Conservation (phyloP, 2,113 vertebrate genomes). For the Gymnogyps californianus region DNA sequence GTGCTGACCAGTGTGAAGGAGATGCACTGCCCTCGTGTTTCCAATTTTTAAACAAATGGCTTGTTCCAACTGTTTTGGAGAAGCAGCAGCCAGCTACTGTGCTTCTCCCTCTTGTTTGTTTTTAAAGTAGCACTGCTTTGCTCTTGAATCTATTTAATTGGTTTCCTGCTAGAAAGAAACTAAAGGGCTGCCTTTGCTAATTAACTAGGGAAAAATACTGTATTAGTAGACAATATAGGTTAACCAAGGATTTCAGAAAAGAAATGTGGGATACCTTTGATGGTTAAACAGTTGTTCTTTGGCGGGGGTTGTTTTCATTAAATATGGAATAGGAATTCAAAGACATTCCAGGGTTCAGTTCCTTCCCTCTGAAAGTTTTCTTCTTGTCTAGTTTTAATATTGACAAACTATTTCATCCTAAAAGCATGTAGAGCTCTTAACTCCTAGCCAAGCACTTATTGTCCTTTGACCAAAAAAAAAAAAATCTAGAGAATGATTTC, state of each 20-base stretch:
- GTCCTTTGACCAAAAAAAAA: not conserved
- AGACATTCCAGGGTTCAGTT: not conserved
- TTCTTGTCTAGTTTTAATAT: not conserved
- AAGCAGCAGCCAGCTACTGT: not conserved
- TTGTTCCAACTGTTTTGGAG: not conserved
- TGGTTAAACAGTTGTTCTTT: not conserved
- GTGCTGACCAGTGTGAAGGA: not conserved
- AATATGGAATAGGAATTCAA: not conserved
- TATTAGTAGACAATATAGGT: not conserved
- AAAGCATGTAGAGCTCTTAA: not conserved
- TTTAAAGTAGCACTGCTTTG: not conserved
- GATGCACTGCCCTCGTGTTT: not conserved
- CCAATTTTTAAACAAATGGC: not conserved
- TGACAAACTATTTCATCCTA: not conserved
- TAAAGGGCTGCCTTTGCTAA: not conserved
- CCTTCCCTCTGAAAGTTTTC: not conserved
- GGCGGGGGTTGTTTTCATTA: not conserved
- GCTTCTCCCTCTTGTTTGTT: not conserved
- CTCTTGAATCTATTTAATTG: not conserved
- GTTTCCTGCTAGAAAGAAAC: constrained; percentile 12
- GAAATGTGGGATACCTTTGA: not conserved
- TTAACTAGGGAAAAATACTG: not conserved
- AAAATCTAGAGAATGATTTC: not conserved
- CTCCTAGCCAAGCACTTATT: not conserved
- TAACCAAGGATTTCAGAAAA: not conserved